Percentiles rank a stretch among this genome's conserved stretches.
phyloP scores from a whole-genome alignment of 2,888 invertebrate species.

The Alloplasta piceator region DNA sequence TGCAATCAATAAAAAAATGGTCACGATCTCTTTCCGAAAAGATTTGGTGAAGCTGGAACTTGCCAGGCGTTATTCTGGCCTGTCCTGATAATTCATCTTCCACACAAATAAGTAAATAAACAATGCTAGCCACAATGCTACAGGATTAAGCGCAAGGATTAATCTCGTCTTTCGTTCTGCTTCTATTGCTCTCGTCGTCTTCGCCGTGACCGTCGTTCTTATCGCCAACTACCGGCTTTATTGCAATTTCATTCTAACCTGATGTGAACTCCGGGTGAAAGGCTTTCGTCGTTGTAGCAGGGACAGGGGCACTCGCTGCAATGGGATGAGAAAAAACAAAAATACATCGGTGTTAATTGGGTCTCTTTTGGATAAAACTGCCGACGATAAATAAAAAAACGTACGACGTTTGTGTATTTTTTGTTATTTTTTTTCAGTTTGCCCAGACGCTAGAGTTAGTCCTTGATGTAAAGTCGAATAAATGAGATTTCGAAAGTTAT shows the following conservation, averaged over 20 bases:
- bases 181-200: conserved; percentile 40
- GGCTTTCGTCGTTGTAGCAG: conserved; percentile 79
- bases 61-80: no score
- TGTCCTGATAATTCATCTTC: conserved; percentile 15
- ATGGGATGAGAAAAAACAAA: conserved; percentile 71
- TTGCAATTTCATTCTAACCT: conserved; percentile 78
- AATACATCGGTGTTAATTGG: conserved; percentile 76
- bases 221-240: conserved; percentile 35
- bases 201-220: conserved; percentile 43
- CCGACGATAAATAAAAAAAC: background rate
- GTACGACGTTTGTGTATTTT: background rate
- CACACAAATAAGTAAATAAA: background rate
- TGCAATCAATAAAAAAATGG: no score
- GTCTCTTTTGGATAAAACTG: conserved; percentile 29
- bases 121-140: background rate
- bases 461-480: no score
- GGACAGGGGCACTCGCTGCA: conserved; percentile 80
- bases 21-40: no score
- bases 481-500: no score
- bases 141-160: conserved; percentile 21
- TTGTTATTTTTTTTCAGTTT: background rate
- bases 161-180: no score
- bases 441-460: no score
- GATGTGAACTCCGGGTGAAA: conserved; percentile 80
- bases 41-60: no score